phyloP scores from a whole-genome alignment of 2,113 vertebrate genomes.

The Microtus montanus region DNA sequence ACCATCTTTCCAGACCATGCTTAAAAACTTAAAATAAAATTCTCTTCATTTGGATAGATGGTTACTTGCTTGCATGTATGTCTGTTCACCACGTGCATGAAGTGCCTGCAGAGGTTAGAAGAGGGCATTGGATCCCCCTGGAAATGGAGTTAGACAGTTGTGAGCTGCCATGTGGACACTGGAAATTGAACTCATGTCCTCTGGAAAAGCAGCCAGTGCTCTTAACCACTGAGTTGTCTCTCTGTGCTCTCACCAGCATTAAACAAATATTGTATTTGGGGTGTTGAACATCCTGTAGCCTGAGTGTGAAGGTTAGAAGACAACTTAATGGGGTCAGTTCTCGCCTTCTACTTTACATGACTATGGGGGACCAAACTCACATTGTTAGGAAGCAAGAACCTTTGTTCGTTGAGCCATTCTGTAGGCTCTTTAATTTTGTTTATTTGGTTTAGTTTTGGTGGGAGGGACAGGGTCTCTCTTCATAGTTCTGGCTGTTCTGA shows the following conservation, averaged over 20 bases:
- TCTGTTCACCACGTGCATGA: not conserved
- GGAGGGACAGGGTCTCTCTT: not conserved
- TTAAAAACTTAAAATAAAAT: not conserved
- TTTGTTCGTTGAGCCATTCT: not conserved
- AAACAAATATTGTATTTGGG: not conserved
- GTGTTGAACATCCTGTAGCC: not conserved
- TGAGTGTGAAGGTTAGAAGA: not conserved
- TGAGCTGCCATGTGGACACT: too few species aligned
- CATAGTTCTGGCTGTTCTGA: not conserved
- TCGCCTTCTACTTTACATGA: not conserved
- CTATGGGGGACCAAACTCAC: not conserved
- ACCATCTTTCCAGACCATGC: not conserved
- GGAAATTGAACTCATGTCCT: not conserved
- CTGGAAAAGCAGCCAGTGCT: not conserved
- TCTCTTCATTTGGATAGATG: not conserved
- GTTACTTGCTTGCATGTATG: not conserved
- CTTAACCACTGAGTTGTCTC: not conserved
- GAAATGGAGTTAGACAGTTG: too few species aligned
- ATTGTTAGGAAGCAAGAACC: not conserved
- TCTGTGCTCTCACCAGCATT: not conserved
- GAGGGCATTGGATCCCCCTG: too few species aligned
- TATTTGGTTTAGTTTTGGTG: not conserved
- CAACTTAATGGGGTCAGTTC: not conserved
- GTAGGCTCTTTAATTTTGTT: not conserved
- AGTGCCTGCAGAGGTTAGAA: not conserved